These are phyloP conservation scores for Gymnoscelis rufifasciata DNA, from an alignment of 2,888 invertebrate species.

Conservation along the genomic window DNA sequence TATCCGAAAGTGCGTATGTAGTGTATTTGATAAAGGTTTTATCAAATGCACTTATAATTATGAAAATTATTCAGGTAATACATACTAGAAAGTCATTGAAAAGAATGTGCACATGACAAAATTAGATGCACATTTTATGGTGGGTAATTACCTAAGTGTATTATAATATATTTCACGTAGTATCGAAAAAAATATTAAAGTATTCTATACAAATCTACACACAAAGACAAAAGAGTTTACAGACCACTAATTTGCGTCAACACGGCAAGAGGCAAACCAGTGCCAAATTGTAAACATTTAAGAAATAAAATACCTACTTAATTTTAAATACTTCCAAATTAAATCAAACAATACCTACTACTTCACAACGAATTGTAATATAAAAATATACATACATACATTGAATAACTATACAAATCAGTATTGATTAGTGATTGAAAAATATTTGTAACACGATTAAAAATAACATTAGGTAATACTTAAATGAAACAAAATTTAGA, in stretches of 20 bases:
- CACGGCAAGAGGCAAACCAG: slow-evolving; percentile 52
- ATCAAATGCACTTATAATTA: too few species aligned
- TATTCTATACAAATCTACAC: slow-evolving; percentile 42
- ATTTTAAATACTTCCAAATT: slow-evolving; percentile 32
- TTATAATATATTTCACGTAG: neutral
- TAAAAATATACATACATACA: slow-evolving; percentile 58
- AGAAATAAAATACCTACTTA: slow-evolving; percentile 21
- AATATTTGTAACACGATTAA: slow-evolving; percentile 61
- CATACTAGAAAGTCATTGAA: too few species aligned
- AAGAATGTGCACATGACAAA: too few species aligned
- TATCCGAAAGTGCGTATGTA: neutral
- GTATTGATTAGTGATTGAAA: slow-evolving; percentile 51
- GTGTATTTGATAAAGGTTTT: too few species aligned
- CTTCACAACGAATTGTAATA: slow-evolving; percentile 58
- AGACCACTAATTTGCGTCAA: slow-evolving; percentile 27
- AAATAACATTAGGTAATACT: slow-evolving; percentile 69
- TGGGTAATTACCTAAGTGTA: slow-evolving; percentile 36
- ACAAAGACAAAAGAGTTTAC: slow-evolving; percentile 33
- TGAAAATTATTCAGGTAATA: too few species aligned
- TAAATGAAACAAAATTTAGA: slow-evolving; percentile 56
- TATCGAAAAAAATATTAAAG: slow-evolving; percentile 36
- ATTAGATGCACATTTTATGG: too few species aligned
- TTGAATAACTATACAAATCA: slow-evolving; percentile 69
- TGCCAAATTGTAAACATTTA: slow-evolving; percentile 43
- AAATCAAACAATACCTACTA: slow-evolving; percentile 55